Evolutionary conservation across 2,888 invertebrate genomes (phyloP), one percentile per base, ranked within the genome.

Genomic region (Xanthia togata): DNA sequence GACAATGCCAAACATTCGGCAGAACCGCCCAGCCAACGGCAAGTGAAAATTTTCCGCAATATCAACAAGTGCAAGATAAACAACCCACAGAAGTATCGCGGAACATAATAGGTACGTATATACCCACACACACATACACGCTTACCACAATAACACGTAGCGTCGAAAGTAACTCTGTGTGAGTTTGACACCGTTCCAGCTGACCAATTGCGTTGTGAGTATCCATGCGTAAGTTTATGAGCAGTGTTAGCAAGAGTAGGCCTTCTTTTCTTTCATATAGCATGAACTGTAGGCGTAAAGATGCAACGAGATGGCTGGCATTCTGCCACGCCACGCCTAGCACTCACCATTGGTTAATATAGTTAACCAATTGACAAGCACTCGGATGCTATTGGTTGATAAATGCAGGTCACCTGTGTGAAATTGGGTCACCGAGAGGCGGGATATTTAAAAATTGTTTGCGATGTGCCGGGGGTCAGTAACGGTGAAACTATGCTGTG

Each of bases 241-340:
- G 35, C 1, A 17, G 12, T 12, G 38, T 59, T 62, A 14, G n/a
- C 2, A 57, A 63, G 62, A 83, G 50, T 83, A 81, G 85, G 85
- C 73, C 85, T 83, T 84, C 85, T 78, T 74, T 55, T 14, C 4
- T 81, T 74, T 73, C 69, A 70, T 81, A 75, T 35, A 35, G 5
- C 41, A 17, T 81, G 85, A 23, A 31, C 41, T 60, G 90, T 82
- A 93, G 92, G 93, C 93, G 92, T 93, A 92, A 94, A 93, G 93
- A 91, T 93, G 94, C 93, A 92, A 89, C 89, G 89, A 88, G 88
- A 85, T 87, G 89, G 90, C 92, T 96, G 96, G 96, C 96, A 96
- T 81, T 69, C 81, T 95, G 96, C 96, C 96, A 96, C 83, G 96
- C 96, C 96, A 95, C 96, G 96, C 96, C 96, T 96, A 95, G 92